These are phyloP conservation scores for Apodemus sylvaticus DNA, from an alignment of 2,113 vertebrate genomes.

Conservation along the genomic window DNA sequence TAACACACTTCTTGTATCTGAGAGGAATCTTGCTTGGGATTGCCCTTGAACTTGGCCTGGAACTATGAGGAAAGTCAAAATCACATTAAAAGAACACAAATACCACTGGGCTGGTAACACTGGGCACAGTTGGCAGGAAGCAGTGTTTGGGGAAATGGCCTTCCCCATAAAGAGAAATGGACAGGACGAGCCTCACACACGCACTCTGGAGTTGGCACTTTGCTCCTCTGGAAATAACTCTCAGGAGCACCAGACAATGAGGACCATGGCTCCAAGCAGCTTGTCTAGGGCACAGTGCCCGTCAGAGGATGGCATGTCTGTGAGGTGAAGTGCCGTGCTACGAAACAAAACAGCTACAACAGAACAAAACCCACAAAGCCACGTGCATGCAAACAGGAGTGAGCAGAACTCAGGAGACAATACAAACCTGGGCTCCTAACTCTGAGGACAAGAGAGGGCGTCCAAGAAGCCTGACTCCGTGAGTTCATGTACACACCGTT, in stretches of 20 bases:
- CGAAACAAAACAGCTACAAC: fast-evolving
- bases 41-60: neutral
- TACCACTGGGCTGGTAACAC: fast-evolving
- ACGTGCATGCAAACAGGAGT: fast-evolving
- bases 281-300: neutral
- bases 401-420: fast-evolving
- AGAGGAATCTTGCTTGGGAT: neutral
- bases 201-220: too few species aligned
- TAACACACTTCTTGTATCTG: too few species aligned
- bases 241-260: fast-evolving
- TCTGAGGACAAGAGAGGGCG: neutral
- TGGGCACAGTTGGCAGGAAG: fast-evolving
- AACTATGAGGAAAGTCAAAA: fast-evolving
- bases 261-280: fast-evolving
- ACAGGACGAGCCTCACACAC: neutral
- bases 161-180: neutral
- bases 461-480: fast-evolving
- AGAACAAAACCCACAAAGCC: neutral
- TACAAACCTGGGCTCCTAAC: too few species aligned
- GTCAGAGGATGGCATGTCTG: fast-evolving
- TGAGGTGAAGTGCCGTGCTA: fast-evolving
- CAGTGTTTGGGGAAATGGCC: neutral
- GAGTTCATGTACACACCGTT: neutral
- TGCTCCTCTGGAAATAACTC: too few species aligned
- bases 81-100: fast-evolving